A percentile compares a stretch with the other conserved stretches of the same genome.
Evolutionary conservation across 2,888 invertebrate genomes (phyloP).

Genomic region (Noctua fimbriata): DNA sequence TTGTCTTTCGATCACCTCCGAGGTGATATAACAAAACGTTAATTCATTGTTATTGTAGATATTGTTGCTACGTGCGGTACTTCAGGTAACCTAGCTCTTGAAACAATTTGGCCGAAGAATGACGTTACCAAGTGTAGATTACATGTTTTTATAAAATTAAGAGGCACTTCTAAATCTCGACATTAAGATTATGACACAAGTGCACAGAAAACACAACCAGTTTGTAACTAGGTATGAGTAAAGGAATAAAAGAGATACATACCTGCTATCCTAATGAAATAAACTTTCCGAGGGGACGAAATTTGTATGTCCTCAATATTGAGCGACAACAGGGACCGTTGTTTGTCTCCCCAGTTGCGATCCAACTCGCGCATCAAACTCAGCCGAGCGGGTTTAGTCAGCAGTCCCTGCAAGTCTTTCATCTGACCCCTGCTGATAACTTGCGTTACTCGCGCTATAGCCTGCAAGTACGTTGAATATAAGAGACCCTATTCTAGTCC

Average conservation of each 20-base stretch:
- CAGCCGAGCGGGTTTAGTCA: slow-evolving; percentile 84
- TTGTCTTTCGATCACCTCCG: slow-evolving; percentile 14
- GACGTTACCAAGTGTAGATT: background rate
- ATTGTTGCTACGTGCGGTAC: slow-evolving; percentile 23
- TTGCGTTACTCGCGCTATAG: slow-evolving; percentile 85
- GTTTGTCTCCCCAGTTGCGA: slow-evolving; percentile 83
- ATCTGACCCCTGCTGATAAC: slow-evolving; percentile 83
- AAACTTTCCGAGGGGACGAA: slow-evolving; percentile 86
- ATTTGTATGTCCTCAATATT: slow-evolving; percentile 85
- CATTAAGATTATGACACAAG: too few relatives aligned
- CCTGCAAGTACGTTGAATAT: slow-evolving; percentile 72
- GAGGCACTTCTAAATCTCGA: background rate
- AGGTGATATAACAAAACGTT: slow-evolving; percentile 6
- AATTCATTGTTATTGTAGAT: background rate
- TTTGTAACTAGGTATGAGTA: background rate
- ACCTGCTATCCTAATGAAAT: slow-evolving; percentile 88
- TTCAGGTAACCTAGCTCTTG: background rate
- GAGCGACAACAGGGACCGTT: slow-evolving; percentile 80
- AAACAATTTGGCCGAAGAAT: background rate
- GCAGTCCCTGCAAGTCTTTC: slow-evolving; percentile 82
- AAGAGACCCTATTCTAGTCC: background rate
- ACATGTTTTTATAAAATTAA: background rate
- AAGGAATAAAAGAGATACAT: slow-evolving; percentile 39
- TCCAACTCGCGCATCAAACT: slow-evolving; percentile 85
- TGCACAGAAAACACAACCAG: background rate